phyloP scores from a whole-genome alignment of 1,140 invertebrate species.

The Nebria ingens region DNA sequence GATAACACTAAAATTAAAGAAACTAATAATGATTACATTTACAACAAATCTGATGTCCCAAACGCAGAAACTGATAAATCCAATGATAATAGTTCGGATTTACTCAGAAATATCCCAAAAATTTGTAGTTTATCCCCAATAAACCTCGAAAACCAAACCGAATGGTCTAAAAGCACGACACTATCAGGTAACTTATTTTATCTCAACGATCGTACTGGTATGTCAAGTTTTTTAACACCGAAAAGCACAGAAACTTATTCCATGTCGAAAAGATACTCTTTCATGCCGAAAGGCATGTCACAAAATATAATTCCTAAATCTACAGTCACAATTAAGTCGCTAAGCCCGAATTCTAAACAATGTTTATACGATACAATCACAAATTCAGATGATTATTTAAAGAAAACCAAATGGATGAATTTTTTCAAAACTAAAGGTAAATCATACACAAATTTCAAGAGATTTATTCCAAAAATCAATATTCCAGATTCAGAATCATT shows the following conservation, averaged over 20 bases:
- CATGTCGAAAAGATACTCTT: constrained; percentile 26
- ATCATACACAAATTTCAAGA: neutral
- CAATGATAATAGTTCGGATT: no score
- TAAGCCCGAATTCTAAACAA: constrained; percentile 26
- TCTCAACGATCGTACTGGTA: neutral
- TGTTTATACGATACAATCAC: constrained; percentile 23
- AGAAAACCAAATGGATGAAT: constrained; percentile 31
- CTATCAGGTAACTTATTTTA: neutral
- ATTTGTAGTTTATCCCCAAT: no score
- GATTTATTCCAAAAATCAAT: neutral
- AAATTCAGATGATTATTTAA: constrained; percentile 26
- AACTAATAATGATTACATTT: no score
- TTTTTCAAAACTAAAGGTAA: constrained; percentile 25
- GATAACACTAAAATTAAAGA: no score
- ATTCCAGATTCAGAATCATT: constrained; percentile 25
- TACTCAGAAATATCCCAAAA: no score
- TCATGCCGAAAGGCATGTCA: constrained; percentile 36
- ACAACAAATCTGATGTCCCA: no score
- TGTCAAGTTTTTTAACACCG: constrained; percentile 18
- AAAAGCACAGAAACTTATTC: constrained; percentile 17
- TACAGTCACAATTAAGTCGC: constrained; percentile 18
- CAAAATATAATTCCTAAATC: constrained; percentile 23
- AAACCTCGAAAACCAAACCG: neutral
- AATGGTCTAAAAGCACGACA: neutral
- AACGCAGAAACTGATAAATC: no score